Conservation (phyloP, 2,113 vertebrate genomes). For the Archocentrus centrarchus region DNA sequence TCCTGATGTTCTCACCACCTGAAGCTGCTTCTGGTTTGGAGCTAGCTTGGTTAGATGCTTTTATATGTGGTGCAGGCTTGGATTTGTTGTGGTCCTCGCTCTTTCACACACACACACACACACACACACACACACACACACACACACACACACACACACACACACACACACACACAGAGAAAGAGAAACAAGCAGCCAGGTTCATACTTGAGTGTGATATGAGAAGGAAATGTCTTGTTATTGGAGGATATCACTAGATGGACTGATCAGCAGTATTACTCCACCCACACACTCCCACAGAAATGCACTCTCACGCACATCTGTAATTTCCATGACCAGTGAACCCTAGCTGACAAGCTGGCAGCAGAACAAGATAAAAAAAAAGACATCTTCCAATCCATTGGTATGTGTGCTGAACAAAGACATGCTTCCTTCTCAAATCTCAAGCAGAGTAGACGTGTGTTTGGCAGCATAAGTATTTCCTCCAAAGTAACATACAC, state of each 20-base stretch:
- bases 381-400: constrained; percentile 54
- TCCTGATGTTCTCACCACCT: too few relatives aligned
- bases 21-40: too few relatives aligned
- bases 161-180: background rate
- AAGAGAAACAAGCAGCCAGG: background rate
- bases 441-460: background rate
- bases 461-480: constrained; percentile 18
- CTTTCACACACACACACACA: too few relatives aligned
- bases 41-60: too few relatives aligned
- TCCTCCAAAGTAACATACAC: constrained; percentile 9
- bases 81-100: too few relatives aligned
- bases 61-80: too few relatives aligned
- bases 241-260: constrained; percentile 44
- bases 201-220: background rate
- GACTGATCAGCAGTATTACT: constrained; percentile 60
- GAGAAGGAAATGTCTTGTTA: constrained; percentile 31
- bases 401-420: constrained; percentile 15
- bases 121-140: too few relatives aligned
- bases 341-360: constrained; percentile 64
- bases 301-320: constrained; percentile 23
- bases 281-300: background rate
- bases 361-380: constrained; percentile 26
- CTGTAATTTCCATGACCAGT: constrained; percentile 54
- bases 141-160: background rate
- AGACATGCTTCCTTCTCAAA: constrained; percentile 41